Base-by-base conservation (phyloP, 2,888 invertebrate genomes). In the Cheiracanthium punctorium region DNA sequence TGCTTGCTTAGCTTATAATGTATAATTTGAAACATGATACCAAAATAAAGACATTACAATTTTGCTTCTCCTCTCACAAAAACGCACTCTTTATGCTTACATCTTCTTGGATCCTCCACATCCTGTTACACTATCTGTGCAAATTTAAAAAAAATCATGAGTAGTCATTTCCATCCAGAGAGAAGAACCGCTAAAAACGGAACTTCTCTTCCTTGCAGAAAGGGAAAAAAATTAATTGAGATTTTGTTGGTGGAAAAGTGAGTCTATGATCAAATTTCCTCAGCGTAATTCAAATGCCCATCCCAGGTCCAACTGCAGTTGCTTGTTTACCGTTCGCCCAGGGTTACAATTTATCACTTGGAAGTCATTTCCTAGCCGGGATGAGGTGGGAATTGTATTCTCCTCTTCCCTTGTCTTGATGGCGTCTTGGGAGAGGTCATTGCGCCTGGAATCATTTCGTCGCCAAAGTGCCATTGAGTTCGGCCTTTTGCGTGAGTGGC, bases 381-480 rank as follows among this genome's bases (percentile, higher is more conserved):
- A 17, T 58, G 58, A 17, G 48, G 48, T 58, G 58, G 58, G 24
- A 58, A 58, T 58, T 58, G 58, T 58, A 24, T 58, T 58, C 58
- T 58, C n/a, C n/a, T n/a, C 12, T 58, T n/a, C 5, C 1, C 37
- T 37, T 24, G 4, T n/a, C 5, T 5, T 58, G 58, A 58, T 58
- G 58, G 4, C 20, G 24, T 7, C 58, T 58, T 7, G 12, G 58
- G 4, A 24, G 58, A 58, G 58, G 58, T 58, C 58, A 58, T 58
- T 58, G 58, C n/a, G 58, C 58, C 24, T 20, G 24, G 20, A 17
- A 37, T 37, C 7, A 37, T 37, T 37, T 37, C 37, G 37, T 37
- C 37, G 37, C 37, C 37, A 10, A n/a, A n/a, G n/a, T 7, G 37
- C 37, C 37, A 37, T 7, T 4, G 37, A 37, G 37, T 37, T 37